Base-by-base conservation (phyloP, 2,113 vertebrate genomes). In the Tylochromis polylepis region DNA sequence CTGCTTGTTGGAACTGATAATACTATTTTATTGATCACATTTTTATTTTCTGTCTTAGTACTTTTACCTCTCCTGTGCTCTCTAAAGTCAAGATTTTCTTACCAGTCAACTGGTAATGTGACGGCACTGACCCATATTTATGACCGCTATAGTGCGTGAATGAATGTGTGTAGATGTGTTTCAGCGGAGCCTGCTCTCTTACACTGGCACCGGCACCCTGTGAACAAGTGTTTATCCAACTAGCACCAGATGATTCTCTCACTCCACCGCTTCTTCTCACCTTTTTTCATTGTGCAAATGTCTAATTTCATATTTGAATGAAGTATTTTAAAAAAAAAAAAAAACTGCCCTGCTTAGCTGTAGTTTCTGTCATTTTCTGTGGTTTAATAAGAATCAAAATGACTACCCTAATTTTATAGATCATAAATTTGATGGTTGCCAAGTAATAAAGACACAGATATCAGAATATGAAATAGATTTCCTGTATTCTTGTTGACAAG, bases 171-270 rank as follows among this genome's bases (percentile, higher is more conserved):
- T 85, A 58, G 72, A 43, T 86, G 41, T 27, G 29, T 80, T 80
- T 65, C 24, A 81, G 36, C 46, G 3, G 81, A 88, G 41, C 80
- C 62, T 56, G 79, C 81, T 86, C 4, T 90, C 57, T 7, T 81
- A 75, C 90, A 84, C 85, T 86, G 86, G 83, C 85, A 93, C 90
- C 72, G 14, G 60, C 90, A 84, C 88, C 89, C 75, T 83, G 65
- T 65, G 79, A 87, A 72, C 5, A 14, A 88, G 41, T 81, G 79
- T 89, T 89, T 91, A 97, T 90, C 92, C 97, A 82, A 95, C 96
- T 65, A 92, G 78, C 16, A 56, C 86, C 83, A 62, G 83, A 49
- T 70, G 60, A 85, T 78, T 82, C 67, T 85, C 62, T 90, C 87
- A 88, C 60, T 88, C 3, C 82, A n/a, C 6, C 0, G 3, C 82